These are phyloP conservation scores for Notamacropus eugenii DNA, from an alignment of 2,797 vertebrate genomes.

Conservation along the genomic window DNA sequence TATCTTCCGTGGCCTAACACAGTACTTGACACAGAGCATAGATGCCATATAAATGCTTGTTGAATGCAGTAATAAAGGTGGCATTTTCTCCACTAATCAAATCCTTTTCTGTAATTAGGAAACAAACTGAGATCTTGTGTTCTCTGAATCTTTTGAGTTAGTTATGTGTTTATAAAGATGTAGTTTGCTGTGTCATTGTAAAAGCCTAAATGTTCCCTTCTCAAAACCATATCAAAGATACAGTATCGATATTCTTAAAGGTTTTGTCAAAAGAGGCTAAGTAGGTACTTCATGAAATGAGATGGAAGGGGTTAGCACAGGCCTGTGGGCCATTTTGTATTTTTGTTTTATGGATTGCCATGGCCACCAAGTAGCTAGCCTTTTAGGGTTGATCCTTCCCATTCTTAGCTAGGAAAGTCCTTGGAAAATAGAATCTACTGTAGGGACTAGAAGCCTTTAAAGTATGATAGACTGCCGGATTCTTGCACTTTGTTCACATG, in stretches of 20 bases:
- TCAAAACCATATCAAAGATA: not conserved
- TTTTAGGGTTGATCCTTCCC: not conserved
- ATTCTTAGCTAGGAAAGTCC: not conserved
- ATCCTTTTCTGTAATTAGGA: not conserved
- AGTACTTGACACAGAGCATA: not conserved
- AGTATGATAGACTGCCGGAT: not conserved
- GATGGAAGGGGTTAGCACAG: not conserved
- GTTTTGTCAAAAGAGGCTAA: not conserved
- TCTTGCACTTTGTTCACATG: not conserved
- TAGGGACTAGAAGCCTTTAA: not conserved
- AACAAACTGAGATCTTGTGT: not conserved
- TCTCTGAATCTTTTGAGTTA: not conserved
- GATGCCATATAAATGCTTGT: not conserved
- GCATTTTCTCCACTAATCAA: not conserved
- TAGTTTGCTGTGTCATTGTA: not conserved
- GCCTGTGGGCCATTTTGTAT: not conserved
- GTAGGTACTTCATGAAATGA: not conserved
- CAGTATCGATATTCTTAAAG: not conserved
- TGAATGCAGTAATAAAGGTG: not conserved
- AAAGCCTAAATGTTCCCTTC: not conserved
- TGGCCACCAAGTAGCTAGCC: not conserved
- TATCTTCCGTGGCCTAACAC: not conserved
- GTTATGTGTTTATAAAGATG: not conserved
- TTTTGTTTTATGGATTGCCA: not conserved
- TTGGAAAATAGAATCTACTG: too few species aligned